Percentiles rank a stretch among this genome's conserved stretches.
Evolutionary conservation across 2,113 vertebrate species (phyloP).

Genomic region (Dromas ardeola): DNA sequence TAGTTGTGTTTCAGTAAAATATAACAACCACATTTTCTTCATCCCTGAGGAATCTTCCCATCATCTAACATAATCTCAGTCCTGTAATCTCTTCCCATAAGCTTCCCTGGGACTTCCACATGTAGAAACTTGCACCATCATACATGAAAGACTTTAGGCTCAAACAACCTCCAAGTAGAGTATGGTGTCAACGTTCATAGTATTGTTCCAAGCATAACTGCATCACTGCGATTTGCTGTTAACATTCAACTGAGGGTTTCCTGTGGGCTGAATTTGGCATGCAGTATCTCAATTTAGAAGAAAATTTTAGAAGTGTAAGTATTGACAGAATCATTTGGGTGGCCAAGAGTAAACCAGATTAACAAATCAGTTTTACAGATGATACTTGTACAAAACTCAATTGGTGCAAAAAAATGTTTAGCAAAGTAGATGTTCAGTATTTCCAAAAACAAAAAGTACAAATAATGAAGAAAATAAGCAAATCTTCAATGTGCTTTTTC

Average conservation of each 20-base stretch:
- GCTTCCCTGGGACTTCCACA: background rate
- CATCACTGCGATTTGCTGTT: background rate
- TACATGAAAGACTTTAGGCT: background rate
- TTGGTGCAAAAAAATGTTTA: background rate
- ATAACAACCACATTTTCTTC: background rate
- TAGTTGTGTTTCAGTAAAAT: background rate
- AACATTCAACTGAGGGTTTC: background rate
- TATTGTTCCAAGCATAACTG: background rate
- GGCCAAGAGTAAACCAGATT: background rate
- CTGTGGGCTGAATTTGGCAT: background rate
- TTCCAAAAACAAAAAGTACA: background rate
- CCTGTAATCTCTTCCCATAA: background rate
- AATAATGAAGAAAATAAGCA: background rate
- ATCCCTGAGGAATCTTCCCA: background rate
- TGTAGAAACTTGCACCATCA: background rate
- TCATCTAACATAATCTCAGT: background rate
- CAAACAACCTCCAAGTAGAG: background rate
- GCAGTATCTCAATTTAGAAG: background rate
- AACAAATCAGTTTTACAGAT: background rate
- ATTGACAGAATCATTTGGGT: background rate
- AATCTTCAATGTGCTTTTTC: background rate
- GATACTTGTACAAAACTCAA: background rate
- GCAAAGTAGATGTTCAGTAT: background rate
- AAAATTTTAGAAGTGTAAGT: background rate
- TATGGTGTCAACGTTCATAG: background rate